Conservation (phyloP, 2,797 vertebrate species). For the Pristis pectinata region DNA sequence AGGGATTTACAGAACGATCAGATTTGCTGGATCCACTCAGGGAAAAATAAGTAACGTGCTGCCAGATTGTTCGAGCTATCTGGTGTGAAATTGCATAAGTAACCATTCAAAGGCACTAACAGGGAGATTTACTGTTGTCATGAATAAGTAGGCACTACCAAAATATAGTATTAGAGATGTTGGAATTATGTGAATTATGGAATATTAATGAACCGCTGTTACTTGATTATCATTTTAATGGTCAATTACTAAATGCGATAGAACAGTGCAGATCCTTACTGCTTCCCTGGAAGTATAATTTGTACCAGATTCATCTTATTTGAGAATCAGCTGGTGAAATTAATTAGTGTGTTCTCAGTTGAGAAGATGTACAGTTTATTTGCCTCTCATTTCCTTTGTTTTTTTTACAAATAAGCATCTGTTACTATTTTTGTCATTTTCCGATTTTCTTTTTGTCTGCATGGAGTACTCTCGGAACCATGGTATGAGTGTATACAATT, state of each 20-base stretch:
- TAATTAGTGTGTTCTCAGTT: neutral
- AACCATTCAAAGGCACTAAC: neutral
- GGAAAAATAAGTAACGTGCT: neutral
- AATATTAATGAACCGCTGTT: slow-evolving; percentile 30
- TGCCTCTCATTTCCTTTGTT: neutral
- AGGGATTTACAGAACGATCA: neutral
- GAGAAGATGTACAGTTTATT: neutral
- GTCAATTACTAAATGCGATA: slow-evolving; percentile 10
- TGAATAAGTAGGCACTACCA: neutral
- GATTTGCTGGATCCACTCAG: neutral
- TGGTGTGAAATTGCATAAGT: neutral
- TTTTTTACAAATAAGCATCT: neutral
- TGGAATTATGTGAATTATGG: neutral
- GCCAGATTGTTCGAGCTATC: neutral
- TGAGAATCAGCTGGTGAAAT: neutral
- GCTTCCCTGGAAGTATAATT: neutral
- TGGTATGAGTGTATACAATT: neutral
- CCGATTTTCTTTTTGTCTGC: neutral
- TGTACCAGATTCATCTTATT: slow-evolving; percentile 18
- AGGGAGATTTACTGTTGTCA: neutral
- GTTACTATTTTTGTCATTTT: neutral
- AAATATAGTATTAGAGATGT: neutral
- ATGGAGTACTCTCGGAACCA: neutral
- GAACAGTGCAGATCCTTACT: neutral
- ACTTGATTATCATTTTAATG: slow-evolving; percentile 23